Percentiles rank a stretch among this genome's conserved stretches.
Conservation (phyloP, 2,113 vertebrate genomes). For the Thomomys bottae region DNA sequence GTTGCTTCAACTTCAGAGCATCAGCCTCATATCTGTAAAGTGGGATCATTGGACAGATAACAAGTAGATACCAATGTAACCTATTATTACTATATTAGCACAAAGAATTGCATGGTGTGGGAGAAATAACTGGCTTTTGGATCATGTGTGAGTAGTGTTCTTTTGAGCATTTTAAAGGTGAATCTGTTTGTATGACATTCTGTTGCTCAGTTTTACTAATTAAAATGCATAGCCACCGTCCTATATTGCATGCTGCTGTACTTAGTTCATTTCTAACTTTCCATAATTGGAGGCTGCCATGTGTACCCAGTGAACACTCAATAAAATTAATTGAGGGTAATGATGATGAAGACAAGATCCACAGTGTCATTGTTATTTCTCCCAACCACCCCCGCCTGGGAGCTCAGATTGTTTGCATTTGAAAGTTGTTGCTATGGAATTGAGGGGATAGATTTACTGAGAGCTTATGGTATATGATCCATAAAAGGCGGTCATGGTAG, state of each 20-base stretch:
- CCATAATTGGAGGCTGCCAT: slow-evolving; percentile 69
- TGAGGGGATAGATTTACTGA: slow-evolving; percentile 60
- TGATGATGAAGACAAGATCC: slow-evolving; percentile 75
- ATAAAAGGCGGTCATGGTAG: slow-evolving; percentile 70
- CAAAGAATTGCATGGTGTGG: background rate
- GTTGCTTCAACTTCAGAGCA: background rate
- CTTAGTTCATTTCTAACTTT: slow-evolving; percentile 68
- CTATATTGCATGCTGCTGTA: slow-evolving; percentile 39
- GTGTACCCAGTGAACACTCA: slow-evolving; percentile 62
- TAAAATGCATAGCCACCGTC: slow-evolving; percentile 58
- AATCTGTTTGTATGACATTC: slow-evolving; percentile 59
- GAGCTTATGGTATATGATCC: slow-evolving; percentile 67
- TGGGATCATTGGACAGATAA: background rate
- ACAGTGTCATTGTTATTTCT: slow-evolving; percentile 65
- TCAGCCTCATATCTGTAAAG: slow-evolving; percentile 39
- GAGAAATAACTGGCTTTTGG: slow-evolving; percentile 41
- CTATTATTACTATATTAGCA: background rate
- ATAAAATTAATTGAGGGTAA: slow-evolving; percentile 77
- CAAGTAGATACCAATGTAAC: background rate
- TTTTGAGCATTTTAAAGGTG: slow-evolving; percentile 71
- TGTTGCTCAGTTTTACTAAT: slow-evolving; percentile 66
- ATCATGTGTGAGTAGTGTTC: slow-evolving; percentile 49
- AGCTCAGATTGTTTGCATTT: slow-evolving; percentile 65
- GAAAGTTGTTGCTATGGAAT: slow-evolving; percentile 72
- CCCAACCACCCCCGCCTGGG: slow-evolving; percentile 48